phyloP scores from a whole-genome alignment of 2,113 vertebrate species.

The Peromyscus polionotus region DNA sequence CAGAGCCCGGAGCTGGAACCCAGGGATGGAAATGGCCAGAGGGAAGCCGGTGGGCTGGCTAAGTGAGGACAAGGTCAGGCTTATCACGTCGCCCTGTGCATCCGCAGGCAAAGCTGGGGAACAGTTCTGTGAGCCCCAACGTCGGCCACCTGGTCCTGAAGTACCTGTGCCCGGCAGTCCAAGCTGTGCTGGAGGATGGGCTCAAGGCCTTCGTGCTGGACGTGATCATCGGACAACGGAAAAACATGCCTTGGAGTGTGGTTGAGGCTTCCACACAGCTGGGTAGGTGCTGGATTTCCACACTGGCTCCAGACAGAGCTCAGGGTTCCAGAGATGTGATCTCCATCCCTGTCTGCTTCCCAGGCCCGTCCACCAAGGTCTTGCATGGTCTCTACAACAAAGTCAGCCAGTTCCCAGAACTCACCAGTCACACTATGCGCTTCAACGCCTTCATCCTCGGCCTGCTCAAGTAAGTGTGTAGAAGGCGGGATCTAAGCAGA shows the following conservation, averaged over 20 bases:
- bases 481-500: neutral
- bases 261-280: conserved; percentile 97
- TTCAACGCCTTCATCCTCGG: conserved; percentile 98
- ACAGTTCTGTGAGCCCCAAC: conserved; percentile 98
- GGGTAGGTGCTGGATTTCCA: conserved; percentile 85
- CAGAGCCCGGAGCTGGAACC: neutral
- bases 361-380: conserved; percentile 96
- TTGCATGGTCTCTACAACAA: conserved; percentile 94
- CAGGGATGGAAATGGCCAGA: neutral
- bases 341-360: neutral
- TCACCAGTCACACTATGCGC: conserved; percentile 95
- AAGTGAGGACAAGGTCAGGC: neutral
- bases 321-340: neutral
- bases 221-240: conserved; percentile 96
- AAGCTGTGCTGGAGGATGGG: conserved; percentile 94
- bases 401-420: conserved; percentile 95
- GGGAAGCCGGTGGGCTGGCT: neutral
- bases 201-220: conserved; percentile 95
- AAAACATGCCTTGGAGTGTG: conserved; percentile 96
- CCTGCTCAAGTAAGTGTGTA: conserved; percentile 95
- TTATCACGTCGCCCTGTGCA: neutral
- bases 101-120: conserved; percentile 96
- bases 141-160: conserved; percentile 98
- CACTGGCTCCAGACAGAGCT: neutral
- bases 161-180: conserved; percentile 97